Base-by-base conservation (phyloP, 1,140 invertebrate genomes). In the Macrobrachium rosenbergii region DNA sequence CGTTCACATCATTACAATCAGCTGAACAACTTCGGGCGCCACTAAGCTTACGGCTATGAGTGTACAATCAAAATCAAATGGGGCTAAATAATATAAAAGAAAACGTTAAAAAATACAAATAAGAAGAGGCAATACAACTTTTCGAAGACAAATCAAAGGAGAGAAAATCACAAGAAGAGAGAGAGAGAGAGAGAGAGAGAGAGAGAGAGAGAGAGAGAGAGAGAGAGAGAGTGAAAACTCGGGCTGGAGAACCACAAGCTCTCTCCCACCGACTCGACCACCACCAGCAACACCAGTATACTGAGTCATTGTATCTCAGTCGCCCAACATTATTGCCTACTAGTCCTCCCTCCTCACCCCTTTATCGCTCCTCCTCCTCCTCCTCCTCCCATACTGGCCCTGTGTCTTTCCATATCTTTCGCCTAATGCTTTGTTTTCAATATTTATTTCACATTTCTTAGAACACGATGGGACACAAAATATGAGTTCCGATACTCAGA, bases 151-250 rank as follows among this genome's bases (percentile, higher is more conserved):
- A 37, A 37, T 14, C 1, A 16, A 75, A 16, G 3, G 17, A 37
- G 5, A 75, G 72, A 75, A 16, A 37, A 37, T 10, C 7, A 75
- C 17, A 37, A 16, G 21, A 14, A n/a, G 43, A 59, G 59, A 63
- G 78, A 62, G 60, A 80, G 78, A 80, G 59, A 75, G 78, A 60
- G 59, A 60, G 60, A 72, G 37, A 37, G 28, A 62, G 60, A 67
- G 60, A 82, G 60, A 64, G 28, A 67, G 21, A 64, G 21, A 67
- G 63, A 72, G 67, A 67, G 63, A 72, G 81, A 83, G 81, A 67
- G 63, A 72, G 59, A 82, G 79, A 59, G 19, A 37, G 76, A 17
- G 76, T 2, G 52, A 19, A 3, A 64, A 59, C 10, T 21, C 17
- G 78, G 37, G 21, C n/a, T n/a, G 16, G 21, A 10, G 76, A 21